Percentiles rank a stretch among this genome's conserved stretches.
These are phyloP conservation scores for Natrix natrix DNA, from an alignment of 2,797 vertebrate genomes.

Conservation along the genomic window DNA sequence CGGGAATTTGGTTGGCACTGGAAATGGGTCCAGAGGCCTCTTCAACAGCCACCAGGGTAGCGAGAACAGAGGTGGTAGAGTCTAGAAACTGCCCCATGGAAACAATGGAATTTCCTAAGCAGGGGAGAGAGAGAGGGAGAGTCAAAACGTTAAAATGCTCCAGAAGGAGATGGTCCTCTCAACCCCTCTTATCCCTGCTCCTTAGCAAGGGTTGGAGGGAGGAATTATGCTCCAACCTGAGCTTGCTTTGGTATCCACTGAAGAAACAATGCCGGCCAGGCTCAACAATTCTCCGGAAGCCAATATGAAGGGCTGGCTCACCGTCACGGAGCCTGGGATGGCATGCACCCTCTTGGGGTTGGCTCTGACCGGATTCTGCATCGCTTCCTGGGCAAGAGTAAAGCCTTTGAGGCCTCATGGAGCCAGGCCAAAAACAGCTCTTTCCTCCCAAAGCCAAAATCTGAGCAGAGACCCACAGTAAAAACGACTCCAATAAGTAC, in stretches of 20 bases:
- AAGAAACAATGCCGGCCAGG: constrained; percentile 73
- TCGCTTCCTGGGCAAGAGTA: constrained; percentile 77
- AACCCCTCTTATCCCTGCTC: no score
- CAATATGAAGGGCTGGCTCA: constrained; percentile 74
- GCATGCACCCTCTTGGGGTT: constrained; percentile 45
- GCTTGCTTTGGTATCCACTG: constrained; percentile 64
- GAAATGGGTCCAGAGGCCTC: constrained; percentile 59
- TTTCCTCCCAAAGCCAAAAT: neutral
- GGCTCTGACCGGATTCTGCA: constrained; percentile 81
- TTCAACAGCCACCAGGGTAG: constrained; percentile 66
- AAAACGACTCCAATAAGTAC: neutral
- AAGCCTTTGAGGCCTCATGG: no score
- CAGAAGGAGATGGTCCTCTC: neutral
- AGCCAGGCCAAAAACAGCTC: neutral
- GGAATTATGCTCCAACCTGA: constrained; percentile 65
- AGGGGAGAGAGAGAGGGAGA: neutral
- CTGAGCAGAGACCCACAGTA: neutral
- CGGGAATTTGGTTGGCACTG: constrained; percentile 31
- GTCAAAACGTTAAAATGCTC: neutral
- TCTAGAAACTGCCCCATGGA: constrained; percentile 43
- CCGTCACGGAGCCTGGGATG: constrained; percentile 35
- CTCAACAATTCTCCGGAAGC: constrained; percentile 77
- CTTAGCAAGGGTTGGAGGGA: no score
- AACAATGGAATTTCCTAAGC: constrained; percentile 46
- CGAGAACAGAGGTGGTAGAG: constrained; percentile 61